Base-by-base conservation (phyloP, 2,888 invertebrate species). In the Entomobrya proxima region DNA sequence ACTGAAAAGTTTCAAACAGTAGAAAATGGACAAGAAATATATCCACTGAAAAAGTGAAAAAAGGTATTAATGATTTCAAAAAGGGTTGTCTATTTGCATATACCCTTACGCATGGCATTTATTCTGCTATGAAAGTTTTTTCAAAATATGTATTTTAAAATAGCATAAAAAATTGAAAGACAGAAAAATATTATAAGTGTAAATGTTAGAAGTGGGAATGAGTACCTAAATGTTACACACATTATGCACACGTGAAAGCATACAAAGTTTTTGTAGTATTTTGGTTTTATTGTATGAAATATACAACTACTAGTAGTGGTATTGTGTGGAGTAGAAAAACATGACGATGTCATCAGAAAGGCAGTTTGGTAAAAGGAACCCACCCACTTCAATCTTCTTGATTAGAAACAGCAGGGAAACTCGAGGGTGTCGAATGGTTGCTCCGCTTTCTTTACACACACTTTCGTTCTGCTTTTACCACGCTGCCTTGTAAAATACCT, bases 321-420 rank as follows among this genome's bases (percentile, higher is more conserved):
- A 44, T 82, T 69, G 77, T 83, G 32, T 18, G 30, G 37, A 18
- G 35, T 47, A 55, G 21, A 64, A 67, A 75, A 52, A 40, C 58
- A 61, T 47, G 50, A 27, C 69, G 72, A 27, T 55, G 75, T 75
- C 40, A 79, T 81, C 44, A 64, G 40, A 75, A 78, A 76, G 44
- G 80, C 55, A 55, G 76, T 50, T 40, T 52, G 40, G 77, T 74
- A 50, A 69, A 76, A 82, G 37, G 82, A 85, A 81, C 89, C 88
- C 88, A 87, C 89, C 89, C 86, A 87, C 88, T 89, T 88, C 89
- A 89, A 89, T 90, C 89, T 89, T 74, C 87, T 88, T 89, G 90
- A 90, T 90, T 90, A 90, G 89, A 89, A 90, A 88, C 88, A 88
- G 89, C 85, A 84, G 90, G 90, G 89, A 89, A 88, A 87, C 87